Evolutionary conservation across 2,113 vertebrate genomes (phyloP).

Genomic region (Poecilia latipinna): DNA sequence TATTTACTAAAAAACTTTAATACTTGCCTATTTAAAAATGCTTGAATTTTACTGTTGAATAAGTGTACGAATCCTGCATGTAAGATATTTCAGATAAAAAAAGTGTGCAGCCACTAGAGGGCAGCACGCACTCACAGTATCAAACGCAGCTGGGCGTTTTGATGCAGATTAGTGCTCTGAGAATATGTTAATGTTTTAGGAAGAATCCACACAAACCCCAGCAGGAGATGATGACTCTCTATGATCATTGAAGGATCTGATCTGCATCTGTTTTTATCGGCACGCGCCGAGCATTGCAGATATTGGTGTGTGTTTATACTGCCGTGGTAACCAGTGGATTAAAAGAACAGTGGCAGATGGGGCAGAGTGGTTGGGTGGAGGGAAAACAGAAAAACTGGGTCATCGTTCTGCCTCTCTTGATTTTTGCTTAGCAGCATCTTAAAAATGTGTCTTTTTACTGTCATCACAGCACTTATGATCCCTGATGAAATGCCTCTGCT

Average conservation of each 20-base stretch:
- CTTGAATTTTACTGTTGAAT: too few relatives aligned
- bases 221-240: background rate
- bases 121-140: conserved; percentile 43
- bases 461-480: background rate
- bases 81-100: background rate
- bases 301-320: conserved; percentile 24
- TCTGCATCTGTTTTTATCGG: background rate
- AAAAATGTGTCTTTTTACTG: background rate
- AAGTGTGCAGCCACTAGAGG: conserved; percentile 40
- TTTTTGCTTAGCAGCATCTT: conserved; percentile 35
- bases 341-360: conserved; percentile 81
- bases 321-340: conserved; percentile 78
- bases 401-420: conserved; percentile 58
- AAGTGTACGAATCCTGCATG: too few relatives aligned
- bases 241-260: conserved; percentile 3
- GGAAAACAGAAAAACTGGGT: conserved; percentile 76
- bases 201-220: background rate
- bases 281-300: background rate
- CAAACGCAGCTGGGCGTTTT: background rate
- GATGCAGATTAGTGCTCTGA: background rate
- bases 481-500: background rate
- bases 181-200: background rate
- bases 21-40: too few relatives aligned
- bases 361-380: conserved; percentile 46
- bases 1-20: too few relatives aligned